These are phyloP conservation scores for Mirounga angustirostris DNA, from an alignment of 2,113 vertebrate species.

Conservation along the genomic window DNA sequence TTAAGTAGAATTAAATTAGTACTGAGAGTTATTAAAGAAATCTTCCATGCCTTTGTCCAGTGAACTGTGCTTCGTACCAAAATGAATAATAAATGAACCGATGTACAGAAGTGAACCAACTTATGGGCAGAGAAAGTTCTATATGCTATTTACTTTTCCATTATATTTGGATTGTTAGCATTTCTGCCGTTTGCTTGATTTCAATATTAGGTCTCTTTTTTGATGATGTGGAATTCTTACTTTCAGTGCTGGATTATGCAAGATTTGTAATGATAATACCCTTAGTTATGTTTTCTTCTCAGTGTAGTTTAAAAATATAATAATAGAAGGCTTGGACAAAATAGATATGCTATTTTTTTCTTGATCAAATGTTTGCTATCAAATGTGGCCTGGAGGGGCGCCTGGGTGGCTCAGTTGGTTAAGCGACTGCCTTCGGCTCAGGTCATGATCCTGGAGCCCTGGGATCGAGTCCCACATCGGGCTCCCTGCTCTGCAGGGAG, in stretches of 20 bases:
- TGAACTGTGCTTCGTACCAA: slow-evolving; percentile 87
- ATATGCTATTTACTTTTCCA: slow-evolving; percentile 76
- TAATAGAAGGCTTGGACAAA: background rate
- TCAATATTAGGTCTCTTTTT: background rate
- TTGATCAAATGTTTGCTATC: background rate
- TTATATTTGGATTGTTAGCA: slow-evolving; percentile 73
- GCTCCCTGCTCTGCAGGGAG: too few species aligned
- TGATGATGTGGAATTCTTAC: slow-evolving; percentile 48
- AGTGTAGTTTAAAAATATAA: background rate
- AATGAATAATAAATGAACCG: slow-evolving; percentile 90
- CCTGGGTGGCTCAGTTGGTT: too few species aligned
- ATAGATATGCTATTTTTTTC: background rate
- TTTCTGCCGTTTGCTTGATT: slow-evolving; percentile 64
- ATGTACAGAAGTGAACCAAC: slow-evolving; percentile 69
- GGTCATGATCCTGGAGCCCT: too few species aligned
- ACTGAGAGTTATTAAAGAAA: slow-evolving; percentile 92
- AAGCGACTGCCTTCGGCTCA: too few species aligned
- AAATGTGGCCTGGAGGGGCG: background rate
- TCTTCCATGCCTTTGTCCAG: slow-evolving; percentile 89
- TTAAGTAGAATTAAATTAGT: slow-evolving; percentile 95
- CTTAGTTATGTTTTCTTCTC: background rate
- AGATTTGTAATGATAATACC: background rate
- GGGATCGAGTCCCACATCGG: too few species aligned
- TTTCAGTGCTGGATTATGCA: background rate
- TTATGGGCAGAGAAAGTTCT: slow-evolving; percentile 49